Percentiles rank a stretch among this genome's conserved stretches.
These are phyloP conservation scores for Prolemur simus DNA, from an alignment of 2,113 vertebrate genomes.

Conservation along the genomic window DNA sequence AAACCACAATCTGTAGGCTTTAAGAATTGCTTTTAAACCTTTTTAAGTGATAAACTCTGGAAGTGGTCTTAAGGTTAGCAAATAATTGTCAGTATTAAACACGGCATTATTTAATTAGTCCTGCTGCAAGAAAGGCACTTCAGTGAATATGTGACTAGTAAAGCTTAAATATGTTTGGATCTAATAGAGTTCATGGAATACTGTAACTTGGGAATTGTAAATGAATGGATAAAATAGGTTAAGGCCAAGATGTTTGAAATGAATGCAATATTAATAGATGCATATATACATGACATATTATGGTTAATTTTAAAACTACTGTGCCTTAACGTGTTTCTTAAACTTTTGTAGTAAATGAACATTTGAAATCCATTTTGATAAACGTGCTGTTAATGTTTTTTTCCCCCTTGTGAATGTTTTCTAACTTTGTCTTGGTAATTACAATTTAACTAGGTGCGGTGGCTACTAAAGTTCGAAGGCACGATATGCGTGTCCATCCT, in stretches of 20 bases:
- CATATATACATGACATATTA: constrained; percentile 85
- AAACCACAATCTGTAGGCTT: constrained; percentile 87
- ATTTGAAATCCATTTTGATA: constrained; percentile 94
- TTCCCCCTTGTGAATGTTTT: constrained; percentile 87
- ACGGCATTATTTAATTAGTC: constrained; percentile 87
- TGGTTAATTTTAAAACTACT: constrained; percentile 88
- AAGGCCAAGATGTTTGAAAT: constrained; percentile 87
- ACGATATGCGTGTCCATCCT: constrained; percentile 99
- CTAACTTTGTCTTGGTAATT: constrained; percentile 99
- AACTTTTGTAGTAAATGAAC: constrained; percentile 89
- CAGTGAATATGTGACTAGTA: constrained; percentile 94
- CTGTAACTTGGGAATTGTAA: constrained; percentile 86
- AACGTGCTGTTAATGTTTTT: constrained; percentile 90
- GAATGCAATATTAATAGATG: constrained; percentile 90
- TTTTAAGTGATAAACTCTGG: constrained; percentile 86
- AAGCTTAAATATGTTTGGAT: constrained; percentile 87
- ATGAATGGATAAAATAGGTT: constrained; percentile 85
- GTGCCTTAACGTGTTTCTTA: constrained; percentile 95
- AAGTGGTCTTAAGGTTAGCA: constrained; percentile 87
- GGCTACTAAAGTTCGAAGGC: constrained; percentile 99
- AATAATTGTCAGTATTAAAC: constrained; percentile 89
- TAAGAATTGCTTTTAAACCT: constrained; percentile 89
- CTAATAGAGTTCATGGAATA: constrained; percentile 85
- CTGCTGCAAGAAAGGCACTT: constrained; percentile 88
- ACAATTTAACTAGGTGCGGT: constrained; percentile 99